Conservation (phyloP, 2,113 vertebrate species). For the Pomatostomus ruficeps region DNA sequence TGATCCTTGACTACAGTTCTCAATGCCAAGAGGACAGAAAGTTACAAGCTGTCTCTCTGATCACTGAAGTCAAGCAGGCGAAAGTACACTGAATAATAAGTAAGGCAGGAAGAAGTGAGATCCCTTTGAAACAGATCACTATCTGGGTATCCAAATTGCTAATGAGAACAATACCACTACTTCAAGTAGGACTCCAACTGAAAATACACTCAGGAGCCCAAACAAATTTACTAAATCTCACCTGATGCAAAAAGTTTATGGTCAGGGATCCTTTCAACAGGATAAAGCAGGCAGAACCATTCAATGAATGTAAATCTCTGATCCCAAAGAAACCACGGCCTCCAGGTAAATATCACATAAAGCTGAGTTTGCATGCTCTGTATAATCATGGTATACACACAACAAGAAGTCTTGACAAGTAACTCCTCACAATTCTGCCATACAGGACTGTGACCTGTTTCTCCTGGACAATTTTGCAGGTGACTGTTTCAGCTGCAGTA, state of each 20-base stretch:
- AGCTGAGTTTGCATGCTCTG: conserved; percentile 5
- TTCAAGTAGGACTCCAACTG: background rate
- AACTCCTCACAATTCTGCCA: background rate
- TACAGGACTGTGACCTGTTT: background rate
- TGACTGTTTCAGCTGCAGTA: conserved; percentile 4
- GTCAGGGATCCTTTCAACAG: conserved; percentile 39
- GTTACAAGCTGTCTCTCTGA: background rate
- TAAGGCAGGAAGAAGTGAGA: background rate
- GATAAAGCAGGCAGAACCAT: conserved; percentile 5
- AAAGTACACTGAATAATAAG: background rate
- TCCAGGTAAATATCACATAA: conserved; percentile 3
- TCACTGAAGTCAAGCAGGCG: background rate
- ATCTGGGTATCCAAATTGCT: background rate
- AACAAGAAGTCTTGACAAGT: background rate
- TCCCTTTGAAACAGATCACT: background rate
- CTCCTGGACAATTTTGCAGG: conserved; percentile 18
- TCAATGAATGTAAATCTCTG: conserved; percentile 38
- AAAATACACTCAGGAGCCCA: background rate
- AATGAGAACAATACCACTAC: background rate
- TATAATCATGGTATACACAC: background rate
- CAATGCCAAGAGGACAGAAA: background rate
- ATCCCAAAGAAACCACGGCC: conserved; percentile 25
- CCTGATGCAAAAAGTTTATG: background rate
- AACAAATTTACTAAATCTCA: background rate
- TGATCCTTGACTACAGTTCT: background rate